phyloP scores from a whole-genome alignment of 2,888 invertebrate genomes.

The Apamea crenata region DNA sequence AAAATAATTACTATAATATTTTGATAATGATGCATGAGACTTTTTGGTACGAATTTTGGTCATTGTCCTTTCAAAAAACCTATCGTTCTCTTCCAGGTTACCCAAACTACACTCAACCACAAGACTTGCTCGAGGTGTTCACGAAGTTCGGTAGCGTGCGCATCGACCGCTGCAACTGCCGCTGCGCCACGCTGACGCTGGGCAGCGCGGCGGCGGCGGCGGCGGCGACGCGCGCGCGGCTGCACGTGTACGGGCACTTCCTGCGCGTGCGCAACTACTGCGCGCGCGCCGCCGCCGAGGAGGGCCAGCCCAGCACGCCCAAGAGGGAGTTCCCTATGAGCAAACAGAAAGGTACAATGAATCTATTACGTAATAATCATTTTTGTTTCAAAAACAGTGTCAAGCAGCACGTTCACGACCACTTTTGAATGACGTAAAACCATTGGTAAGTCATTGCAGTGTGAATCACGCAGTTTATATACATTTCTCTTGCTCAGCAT shows the following conservation, averaged over 20 bases:
- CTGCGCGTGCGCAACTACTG: constrained; percentile 71
- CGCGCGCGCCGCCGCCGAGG: constrained; percentile 35
- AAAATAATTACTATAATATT: too few species aligned
- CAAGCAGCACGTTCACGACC: neutral
- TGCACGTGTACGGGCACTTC: constrained; percentile 79
- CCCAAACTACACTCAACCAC: constrained; percentile 77
- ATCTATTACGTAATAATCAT: neutral
- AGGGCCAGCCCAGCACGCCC: constrained; percentile 39
- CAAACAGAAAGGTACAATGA: constrained; percentile 69
- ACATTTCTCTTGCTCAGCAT: neutral
- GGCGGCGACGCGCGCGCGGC: constrained; percentile 68
- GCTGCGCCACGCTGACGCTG: constrained; percentile 72
- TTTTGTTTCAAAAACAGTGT: neutral
- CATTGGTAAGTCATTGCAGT: neutral
- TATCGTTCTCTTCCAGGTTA: constrained; percentile 72
- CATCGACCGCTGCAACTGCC: constrained; percentile 70
- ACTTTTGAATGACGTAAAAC: neutral
- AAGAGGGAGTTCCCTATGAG: constrained; percentile 69
- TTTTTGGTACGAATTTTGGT: too few species aligned
- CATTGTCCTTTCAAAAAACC: too few species aligned
- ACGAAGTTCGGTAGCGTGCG: constrained; percentile 72
- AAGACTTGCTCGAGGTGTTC: constrained; percentile 77
- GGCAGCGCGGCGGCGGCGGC: constrained; percentile 62
- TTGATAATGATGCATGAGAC: too few species aligned
- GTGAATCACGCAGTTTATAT: neutral